Conservation (phyloP, 2,797 vertebrate genomes). For the Sebastolobus alascanus region DNA sequence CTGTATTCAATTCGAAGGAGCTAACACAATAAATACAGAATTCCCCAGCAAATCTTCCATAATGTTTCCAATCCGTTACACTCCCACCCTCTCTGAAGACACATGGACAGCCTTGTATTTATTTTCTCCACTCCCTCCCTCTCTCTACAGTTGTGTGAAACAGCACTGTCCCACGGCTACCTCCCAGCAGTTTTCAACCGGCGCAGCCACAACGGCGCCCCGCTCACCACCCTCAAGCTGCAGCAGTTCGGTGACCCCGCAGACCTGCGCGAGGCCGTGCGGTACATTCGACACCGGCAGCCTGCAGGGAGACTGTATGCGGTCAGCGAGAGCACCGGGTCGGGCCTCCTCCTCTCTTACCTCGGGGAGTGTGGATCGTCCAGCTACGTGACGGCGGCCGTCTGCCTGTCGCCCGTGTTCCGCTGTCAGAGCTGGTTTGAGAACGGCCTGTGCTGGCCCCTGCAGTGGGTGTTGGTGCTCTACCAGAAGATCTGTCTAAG, state of each 20-base stretch:
- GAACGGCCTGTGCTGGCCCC: constrained; percentile 82
- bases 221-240: constrained; percentile 86
- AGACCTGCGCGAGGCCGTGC: constrained; percentile 87
- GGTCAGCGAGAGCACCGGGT: constrained; percentile 88
- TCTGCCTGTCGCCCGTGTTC: constrained; percentile 89
- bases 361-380: constrained; percentile 91
- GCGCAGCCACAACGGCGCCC: constrained; percentile 87
- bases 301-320: constrained; percentile 86
- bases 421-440: constrained; percentile 90
- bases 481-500: constrained; percentile 89
- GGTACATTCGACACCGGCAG: constrained; percentile 87
- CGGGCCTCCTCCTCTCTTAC: constrained; percentile 89
- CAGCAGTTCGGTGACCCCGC: constrained; percentile 90
- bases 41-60: too few species aligned
- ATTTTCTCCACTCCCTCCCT: not conserved
- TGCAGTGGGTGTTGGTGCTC: constrained; percentile 82
- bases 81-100: not conserved
- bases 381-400: constrained; percentile 88
- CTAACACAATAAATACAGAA: not conserved
- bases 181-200: constrained; percentile 90
- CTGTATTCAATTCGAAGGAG: not conserved
- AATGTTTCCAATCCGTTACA: not conserved
- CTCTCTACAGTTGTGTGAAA: constrained; percentile 84
- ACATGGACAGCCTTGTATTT: not conserved
- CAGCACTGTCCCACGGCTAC: constrained; percentile 86